Evolutionary conservation across 2,797 vertebrate species (phyloP).

Genomic region (Ibycter americanus): DNA sequence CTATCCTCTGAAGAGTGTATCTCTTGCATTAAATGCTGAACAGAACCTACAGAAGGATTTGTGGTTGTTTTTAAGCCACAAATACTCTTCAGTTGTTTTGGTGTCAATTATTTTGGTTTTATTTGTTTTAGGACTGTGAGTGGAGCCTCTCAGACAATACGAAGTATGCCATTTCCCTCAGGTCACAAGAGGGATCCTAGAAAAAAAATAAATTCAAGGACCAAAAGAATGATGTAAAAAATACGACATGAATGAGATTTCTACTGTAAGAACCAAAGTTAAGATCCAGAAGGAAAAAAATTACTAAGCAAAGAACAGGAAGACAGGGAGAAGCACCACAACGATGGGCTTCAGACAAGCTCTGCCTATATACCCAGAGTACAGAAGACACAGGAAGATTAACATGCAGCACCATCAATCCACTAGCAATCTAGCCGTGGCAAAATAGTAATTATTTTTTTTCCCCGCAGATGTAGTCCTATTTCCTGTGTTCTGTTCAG

Average conservation of each 20-base stretch:
- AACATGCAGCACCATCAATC: background rate
- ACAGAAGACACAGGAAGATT: background rate
- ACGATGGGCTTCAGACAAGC: background rate
- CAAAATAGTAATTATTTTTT: background rate
- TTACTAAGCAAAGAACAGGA: background rate
- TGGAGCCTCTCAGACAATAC: background rate
- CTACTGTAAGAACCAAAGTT: background rate
- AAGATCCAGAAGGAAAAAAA: background rate
- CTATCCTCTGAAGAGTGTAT: background rate
- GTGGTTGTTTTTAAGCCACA: background rate
- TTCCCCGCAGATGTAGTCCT: background rate
- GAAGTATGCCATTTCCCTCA: background rate
- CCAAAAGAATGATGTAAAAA: background rate
- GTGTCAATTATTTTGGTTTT: background rate
- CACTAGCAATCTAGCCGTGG: background rate
- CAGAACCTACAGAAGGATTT: background rate
- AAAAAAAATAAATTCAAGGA: background rate
- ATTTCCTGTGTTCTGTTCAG: background rate
- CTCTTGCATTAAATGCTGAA: background rate
- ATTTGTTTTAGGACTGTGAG: background rate
- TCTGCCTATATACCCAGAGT: background rate
- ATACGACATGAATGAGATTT: background rate
- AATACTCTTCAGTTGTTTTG: background rate
- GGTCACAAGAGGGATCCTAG: background rate
- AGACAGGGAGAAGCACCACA: background rate